Percentiles rank a stretch among this genome's conserved stretches.
Conservation (phyloP, 2,113 vertebrate genomes). For the Trachemys scripta region DNA sequence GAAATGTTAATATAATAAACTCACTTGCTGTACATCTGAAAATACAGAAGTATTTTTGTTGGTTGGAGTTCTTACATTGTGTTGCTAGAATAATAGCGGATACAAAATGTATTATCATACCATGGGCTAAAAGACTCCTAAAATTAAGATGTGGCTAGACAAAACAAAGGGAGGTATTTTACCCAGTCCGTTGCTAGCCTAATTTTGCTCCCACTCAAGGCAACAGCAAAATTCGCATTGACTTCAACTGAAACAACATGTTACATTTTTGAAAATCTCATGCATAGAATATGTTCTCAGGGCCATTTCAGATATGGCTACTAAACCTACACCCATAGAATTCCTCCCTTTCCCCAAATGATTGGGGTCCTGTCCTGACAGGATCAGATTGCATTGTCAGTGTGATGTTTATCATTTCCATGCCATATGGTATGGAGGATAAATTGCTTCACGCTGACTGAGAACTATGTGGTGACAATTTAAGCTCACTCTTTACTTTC, state of each 20-base stretch:
- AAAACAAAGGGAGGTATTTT: rapidly evolving
- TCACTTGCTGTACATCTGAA: background rate
- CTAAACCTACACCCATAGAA: background rate
- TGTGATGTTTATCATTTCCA: background rate
- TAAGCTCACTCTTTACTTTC: background rate
- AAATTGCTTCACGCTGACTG: background rate
- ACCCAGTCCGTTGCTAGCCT: rapidly evolving
- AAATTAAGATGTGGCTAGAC: too few relatives aligned
- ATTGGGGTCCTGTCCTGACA: background rate
- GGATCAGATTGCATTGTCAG: background rate
- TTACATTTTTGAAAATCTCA: background rate
- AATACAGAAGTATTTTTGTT: background rate
- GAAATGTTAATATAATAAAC: background rate
- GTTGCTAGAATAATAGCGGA: too few relatives aligned
- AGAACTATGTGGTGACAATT: background rate
- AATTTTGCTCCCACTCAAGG: background rate
- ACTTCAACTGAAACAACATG: background rate
- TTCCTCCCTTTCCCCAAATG: background rate
- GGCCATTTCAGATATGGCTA: background rate
- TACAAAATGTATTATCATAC: too few relatives aligned
- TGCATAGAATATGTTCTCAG: background rate
- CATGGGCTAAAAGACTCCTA: too few relatives aligned
- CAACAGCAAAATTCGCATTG: background rate
- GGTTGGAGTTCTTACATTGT: too few relatives aligned
- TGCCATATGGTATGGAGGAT: rapidly evolving